phyloP scores from a whole-genome alignment of 30 jellyfish, hydroid and myxozoan species.

The Turritopsis rubra region DNA sequence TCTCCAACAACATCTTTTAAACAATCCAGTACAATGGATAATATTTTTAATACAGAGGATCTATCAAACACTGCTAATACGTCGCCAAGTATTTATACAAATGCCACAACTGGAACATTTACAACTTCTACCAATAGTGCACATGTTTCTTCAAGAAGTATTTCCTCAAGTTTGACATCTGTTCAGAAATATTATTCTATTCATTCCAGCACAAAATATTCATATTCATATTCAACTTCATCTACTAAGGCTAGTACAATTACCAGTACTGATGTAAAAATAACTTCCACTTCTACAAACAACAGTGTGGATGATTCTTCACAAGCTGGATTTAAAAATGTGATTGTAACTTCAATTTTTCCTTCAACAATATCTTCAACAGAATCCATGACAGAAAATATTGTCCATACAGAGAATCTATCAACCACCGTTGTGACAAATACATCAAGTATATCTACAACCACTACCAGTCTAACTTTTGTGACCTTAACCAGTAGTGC shows the following conservation, averaged over 20 bases:
- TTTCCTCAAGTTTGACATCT: too few relatives aligned
- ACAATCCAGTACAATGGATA: not conserved
- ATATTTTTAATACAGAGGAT: not conserved
- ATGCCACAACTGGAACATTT: not conserved
- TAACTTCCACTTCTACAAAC: not conserved
- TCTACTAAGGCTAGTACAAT: not conserved
- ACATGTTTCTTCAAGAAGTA: not conserved
- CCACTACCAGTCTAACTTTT: not conserved
- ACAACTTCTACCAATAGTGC: not conserved
- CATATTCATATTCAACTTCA: not conserved
- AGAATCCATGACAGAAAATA: not conserved
- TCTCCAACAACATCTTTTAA: not conserved
- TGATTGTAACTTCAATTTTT: too few relatives aligned
- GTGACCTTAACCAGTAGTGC: not conserved
- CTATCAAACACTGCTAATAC: not conserved
- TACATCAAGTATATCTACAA: not conserved
- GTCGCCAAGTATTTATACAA: not conserved
- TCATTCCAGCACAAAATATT: not conserved
- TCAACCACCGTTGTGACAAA: too few relatives aligned
- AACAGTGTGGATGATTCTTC: not conserved
- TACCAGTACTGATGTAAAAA: too few relatives aligned
- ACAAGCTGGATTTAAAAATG: not conserved
- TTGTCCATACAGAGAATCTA: not conserved
- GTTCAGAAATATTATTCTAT: too few relatives aligned
- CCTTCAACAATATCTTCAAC: too few relatives aligned